Evolutionary conservation across 2,113 vertebrate genomes (phyloP).

Genomic region (Perca schrenkii): DNA sequence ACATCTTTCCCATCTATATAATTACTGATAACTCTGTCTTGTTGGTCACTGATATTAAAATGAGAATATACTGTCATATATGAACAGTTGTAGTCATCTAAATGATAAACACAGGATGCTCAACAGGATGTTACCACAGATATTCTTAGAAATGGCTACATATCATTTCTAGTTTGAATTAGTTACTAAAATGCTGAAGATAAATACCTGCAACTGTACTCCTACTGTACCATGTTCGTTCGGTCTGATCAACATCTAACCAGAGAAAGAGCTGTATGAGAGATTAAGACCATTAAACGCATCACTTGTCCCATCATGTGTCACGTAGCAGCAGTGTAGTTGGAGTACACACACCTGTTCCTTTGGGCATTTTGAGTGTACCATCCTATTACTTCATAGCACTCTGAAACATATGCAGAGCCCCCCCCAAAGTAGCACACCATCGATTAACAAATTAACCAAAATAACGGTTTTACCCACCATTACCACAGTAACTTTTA

Average conservation of each 20-base stretch:
- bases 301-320: slow-evolving; percentile 10
- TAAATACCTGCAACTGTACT: slow-evolving; percentile 18
- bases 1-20: background rate
- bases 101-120: background rate
- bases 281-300: background rate
- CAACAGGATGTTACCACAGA: background rate
- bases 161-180: slow-evolving; percentile 24
- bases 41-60: slow-evolving; percentile 19
- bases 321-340: background rate
- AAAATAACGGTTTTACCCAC: background rate
- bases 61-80: background rate
- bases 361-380: background rate
- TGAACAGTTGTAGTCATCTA: slow-evolving; percentile 2
- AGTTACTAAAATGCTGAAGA: slow-evolving; percentile 7
- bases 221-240: background rate
- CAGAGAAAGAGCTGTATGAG: background rate
- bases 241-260: background rate
- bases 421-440: background rate
- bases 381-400: slow-evolving; percentile 4
- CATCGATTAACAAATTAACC: background rate
- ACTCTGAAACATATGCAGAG: background rate
- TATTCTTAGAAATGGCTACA: slow-evolving; percentile 32
- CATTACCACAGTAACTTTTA: background rate
- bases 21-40: slow-evolving; percentile 3
- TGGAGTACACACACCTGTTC: background rate